phyloP scores from a whole-genome alignment of 2,113 vertebrate genomes.

The Cichladusa arquata region DNA sequence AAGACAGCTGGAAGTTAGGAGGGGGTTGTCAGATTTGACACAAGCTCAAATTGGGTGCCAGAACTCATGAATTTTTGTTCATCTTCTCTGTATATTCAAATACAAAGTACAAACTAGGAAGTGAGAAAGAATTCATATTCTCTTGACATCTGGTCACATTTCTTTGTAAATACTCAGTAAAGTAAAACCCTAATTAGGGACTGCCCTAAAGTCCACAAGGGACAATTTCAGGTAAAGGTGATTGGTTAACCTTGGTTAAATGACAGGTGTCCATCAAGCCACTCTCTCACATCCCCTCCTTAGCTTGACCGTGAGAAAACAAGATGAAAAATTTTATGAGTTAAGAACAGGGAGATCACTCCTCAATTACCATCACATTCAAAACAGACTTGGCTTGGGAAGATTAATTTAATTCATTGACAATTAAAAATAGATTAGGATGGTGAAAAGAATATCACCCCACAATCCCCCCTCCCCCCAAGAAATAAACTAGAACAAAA shows the following conservation, averaged over 20 bases:
- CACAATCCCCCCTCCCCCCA: rapidly evolving
- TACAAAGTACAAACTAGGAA: not conserved
- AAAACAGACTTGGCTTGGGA: not conserved
- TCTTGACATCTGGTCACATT: not conserved
- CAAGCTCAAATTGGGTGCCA: not conserved
- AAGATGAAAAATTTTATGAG: not conserved
- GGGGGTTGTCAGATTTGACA: not conserved
- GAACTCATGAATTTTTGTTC: not conserved
- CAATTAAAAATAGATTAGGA: not conserved
- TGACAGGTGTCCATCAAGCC: not conserved
- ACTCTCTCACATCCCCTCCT: not conserved
- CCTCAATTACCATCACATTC: rapidly evolving
- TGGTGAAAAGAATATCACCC: not conserved
- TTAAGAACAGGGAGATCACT: not conserved
- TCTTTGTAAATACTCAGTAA: not conserved
- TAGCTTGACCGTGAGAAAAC: not conserved
- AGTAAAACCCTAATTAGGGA: not conserved
- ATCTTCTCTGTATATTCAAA: not conserved
- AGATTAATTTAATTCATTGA: not conserved
- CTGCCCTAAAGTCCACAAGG: not conserved
- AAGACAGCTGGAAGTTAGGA: not conserved
- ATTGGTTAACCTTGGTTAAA: not conserved
- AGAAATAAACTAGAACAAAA: not conserved
- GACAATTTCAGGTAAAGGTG: not conserved
- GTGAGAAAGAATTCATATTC: not conserved